Evolutionary conservation across 2,113 vertebrate species (phyloP), one percentile per base, ranked within the genome.

Genomic region (Microtus richardsoni): DNA sequence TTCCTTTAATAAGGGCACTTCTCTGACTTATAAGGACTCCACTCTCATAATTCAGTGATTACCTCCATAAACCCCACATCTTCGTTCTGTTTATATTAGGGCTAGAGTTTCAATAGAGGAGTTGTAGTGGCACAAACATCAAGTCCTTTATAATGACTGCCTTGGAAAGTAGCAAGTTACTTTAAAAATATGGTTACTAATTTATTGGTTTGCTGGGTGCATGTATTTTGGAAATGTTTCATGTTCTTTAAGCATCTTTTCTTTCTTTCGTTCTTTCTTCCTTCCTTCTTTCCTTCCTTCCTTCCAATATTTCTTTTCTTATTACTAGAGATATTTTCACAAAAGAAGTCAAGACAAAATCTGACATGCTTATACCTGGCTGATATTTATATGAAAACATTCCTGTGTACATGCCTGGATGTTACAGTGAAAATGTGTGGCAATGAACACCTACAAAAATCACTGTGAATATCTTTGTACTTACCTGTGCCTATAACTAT

Each of bases 201-300:
- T 58, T 60, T 62, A 89, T 22, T 91, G 33, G 0, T 4, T 84
- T 92, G 16, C 33, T 94, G 24, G 36, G 83, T 90, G 3, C 52
- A 78, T 58, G 5, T 62, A 80, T 62, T 95, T 79, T 83, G 16
- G n/a, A 96, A 80, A 39, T 62, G 70, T 82, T 93, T 75, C 24
- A 86, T 58, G 10, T 71, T 92, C 8, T 9, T 89, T 71, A 83
- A 66, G 62, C 74, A 87, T 66, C 75, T 49, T 47, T 47, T 47
- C 6, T 47, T 47, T 47, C 47, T 47, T 47, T 12, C 49, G 11
- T 49, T 49, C 47, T 47, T 47, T 2, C 22, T 75, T 26, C 0
- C 10, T 14, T 47, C 24, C 10, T 44, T 47, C 24, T 12, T 30
- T 30, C 5, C 4, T 11, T 24, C 5, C 21, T 26, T 26, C 0